Base-by-base conservation (phyloP, 2,113 vertebrate genomes). In the Onychostoma macrolepis region DNA sequence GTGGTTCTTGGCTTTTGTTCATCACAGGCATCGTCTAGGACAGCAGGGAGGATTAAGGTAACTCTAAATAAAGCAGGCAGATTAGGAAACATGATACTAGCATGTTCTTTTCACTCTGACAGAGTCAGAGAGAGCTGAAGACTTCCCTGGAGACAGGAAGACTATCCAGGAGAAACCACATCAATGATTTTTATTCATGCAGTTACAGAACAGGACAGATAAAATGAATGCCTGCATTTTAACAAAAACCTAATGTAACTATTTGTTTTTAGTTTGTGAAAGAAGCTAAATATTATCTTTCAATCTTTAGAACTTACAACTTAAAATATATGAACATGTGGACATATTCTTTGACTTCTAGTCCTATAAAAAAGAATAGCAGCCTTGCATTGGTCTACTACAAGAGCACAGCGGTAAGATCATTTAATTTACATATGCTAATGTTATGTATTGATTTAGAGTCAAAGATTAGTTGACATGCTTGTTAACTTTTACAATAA, bases 11-110 rank as follows among this genome's bases (percentile, higher is more conserved):
- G 41, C 38, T 63, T 85, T 78, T 56, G 71, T 80, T 82, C 24
- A 13, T 65, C 21, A 85, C n/a, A 50, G 75, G 41, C 63, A 50
- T 78, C 9, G 15, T 77, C 78, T 80, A 85, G 50, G 71, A 24
- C 15, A 6, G 88, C 86, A 63, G 56, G 80, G 84, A 53, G 83
- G 90, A 93, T 92, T 84, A 80, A 38, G 69, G 53, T 43, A 74
- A 50, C 81, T 28, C 82, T 89, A 78, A 85, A 90, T 89, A 88
- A 86, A 92, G 87, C 48, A 43, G 45, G 53, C 56, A 91, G 92
- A 93, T 94, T 94, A 93, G 45, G 89, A 69, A 58, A 88, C 91
- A 91, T 91, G 90, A 92, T 91, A 92, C 90, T 85, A 72, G 48
- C 58, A 80, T 92, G 87, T 92, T 90, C 90, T 85, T 43, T 85